Evolutionary conservation across 2,113 vertebrate genomes (phyloP).

Genomic region (Anser brachyrhynchus): DNA sequence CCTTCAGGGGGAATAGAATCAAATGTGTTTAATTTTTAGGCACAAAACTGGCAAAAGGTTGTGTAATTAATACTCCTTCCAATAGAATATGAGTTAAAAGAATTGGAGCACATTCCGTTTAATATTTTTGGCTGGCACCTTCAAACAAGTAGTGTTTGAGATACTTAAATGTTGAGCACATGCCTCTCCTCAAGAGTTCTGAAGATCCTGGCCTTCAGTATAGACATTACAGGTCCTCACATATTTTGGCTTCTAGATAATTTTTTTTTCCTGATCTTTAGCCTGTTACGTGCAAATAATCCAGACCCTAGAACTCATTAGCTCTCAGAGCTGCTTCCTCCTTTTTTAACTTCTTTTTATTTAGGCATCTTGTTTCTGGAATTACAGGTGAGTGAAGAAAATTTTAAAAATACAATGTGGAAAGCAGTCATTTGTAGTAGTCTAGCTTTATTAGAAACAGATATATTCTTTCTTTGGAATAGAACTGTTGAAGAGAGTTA

Average conservation of each 20-base stretch:
- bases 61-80: not conserved
- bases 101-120: conserved; percentile 12
- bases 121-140: conserved; percentile 31
- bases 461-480: not conserved
- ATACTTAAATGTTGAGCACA: not conserved
- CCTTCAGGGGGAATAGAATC: conserved; percentile 22
- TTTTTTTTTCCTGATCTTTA: not conserved
- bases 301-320: not conserved
- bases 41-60: conserved; percentile 32
- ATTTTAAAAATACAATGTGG: not conserved
- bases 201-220: not conserved
- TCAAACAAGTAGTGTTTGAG: conserved; percentile 28
- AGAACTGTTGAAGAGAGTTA: not conserved
- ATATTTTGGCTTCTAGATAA: not conserved
- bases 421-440: not conserved
- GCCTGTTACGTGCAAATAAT: not conserved
- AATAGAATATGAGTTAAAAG: conserved; percentile 5
- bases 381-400: conserved; percentile 22
- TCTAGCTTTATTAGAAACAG: rapidly evolving
- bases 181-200: conserved; percentile 17
- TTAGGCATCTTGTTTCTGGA: not conserved
- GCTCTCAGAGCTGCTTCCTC: not conserved
- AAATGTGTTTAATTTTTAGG: not conserved
- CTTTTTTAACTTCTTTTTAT: not conserved
- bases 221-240: not conserved